phyloP scores from a whole-genome alignment of 2,113 vertebrate species.

The Solea senegalensis region DNA sequence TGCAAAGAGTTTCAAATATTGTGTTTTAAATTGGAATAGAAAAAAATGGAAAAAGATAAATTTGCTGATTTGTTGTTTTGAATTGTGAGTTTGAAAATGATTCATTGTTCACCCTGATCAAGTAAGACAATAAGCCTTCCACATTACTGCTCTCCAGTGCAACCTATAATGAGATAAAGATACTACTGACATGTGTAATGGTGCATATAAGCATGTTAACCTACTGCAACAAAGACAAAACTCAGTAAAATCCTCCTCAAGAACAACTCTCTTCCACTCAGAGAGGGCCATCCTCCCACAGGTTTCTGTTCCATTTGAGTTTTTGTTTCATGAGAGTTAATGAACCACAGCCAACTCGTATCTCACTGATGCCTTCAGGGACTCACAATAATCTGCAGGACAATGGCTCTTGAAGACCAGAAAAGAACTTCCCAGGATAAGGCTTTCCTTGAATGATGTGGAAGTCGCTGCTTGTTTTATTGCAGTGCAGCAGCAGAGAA shows the following conservation, averaged over 20 bases:
- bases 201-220: slow-evolving; percentile 13
- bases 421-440: neutral
- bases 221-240: slow-evolving; percentile 13
- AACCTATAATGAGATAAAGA: slow-evolving; percentile 6
- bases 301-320: slow-evolving; percentile 26
- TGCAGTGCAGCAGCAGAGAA: neutral
- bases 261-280: slow-evolving; percentile 7
- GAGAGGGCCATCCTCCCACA: slow-evolving; percentile 20
- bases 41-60: too few species aligned
- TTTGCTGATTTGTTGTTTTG: too few species aligned
- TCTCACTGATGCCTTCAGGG: slow-evolving; percentile 27
- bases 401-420: slow-evolving; percentile 1
- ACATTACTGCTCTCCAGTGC: neutral
- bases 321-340: slow-evolving; percentile 41
- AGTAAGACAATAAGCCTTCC: too few species aligned
- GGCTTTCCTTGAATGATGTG: neutral
- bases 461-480: slow-evolving; percentile 23
- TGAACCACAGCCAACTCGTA: slow-evolving; percentile 50
- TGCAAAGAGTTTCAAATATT: too few species aligned
- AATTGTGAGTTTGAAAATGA: too few species aligned
- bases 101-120: too few species aligned
- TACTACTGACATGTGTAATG: slow-evolving; percentile 21
- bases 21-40: too few species aligned
- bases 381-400: slow-evolving; percentile 42
- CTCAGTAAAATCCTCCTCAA: slow-evolving; percentile 13